A percentile compares a stretch with the other conserved stretches of the same genome.
phyloP scores from a whole-genome alignment of 2,888 invertebrate species.

The Prenolepis imparis region DNA sequence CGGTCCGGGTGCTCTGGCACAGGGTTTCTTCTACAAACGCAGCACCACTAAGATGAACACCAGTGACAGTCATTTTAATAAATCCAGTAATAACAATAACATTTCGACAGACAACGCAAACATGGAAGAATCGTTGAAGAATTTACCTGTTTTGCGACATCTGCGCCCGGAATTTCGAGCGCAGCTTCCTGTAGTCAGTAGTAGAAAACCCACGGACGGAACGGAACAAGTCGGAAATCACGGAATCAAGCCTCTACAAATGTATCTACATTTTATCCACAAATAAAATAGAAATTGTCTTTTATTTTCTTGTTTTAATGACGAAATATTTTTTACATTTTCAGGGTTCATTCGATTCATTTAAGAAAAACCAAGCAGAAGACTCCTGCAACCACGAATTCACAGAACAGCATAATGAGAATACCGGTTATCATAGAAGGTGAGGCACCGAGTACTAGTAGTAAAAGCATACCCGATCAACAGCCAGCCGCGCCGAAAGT shows the following conservation, averaged over 20 bases:
- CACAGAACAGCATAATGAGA: slow-evolving; percentile 52
- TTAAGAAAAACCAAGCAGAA: slow-evolving; percentile 71
- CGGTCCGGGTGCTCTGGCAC: slow-evolving; percentile 95
- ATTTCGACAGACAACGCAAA: slow-evolving; percentile 79
- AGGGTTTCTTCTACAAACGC: slow-evolving; percentile 90
- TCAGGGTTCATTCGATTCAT: too few species aligned
- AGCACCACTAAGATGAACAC: slow-evolving; percentile 83
- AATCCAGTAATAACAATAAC: slow-evolving; percentile 84
- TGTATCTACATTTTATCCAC: slow-evolving; percentile 71
- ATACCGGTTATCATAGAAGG: slow-evolving; percentile 60
- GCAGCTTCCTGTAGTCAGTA: slow-evolving; percentile 90
- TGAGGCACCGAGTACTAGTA: slow-evolving; percentile 73
- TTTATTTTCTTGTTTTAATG: neutral
- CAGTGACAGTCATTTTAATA: slow-evolving; percentile 78
- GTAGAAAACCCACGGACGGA: slow-evolving; percentile 84
- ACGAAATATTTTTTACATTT: neutral
- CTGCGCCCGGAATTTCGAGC: slow-evolving; percentile 95
- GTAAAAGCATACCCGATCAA: slow-evolving; percentile 84
- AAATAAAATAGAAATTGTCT: neutral
- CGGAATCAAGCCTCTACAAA: slow-evolving; percentile 83
- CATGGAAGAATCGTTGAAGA: slow-evolving; percentile 83
- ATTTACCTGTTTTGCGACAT: slow-evolving; percentile 93
- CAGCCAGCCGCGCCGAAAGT: slow-evolving; percentile 86
- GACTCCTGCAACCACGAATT: slow-evolving; percentile 39
- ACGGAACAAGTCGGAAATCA: slow-evolving; percentile 84